Base-by-base conservation (phyloP, 2,888 invertebrate species). In the Drosophila meridionalis region DNA sequence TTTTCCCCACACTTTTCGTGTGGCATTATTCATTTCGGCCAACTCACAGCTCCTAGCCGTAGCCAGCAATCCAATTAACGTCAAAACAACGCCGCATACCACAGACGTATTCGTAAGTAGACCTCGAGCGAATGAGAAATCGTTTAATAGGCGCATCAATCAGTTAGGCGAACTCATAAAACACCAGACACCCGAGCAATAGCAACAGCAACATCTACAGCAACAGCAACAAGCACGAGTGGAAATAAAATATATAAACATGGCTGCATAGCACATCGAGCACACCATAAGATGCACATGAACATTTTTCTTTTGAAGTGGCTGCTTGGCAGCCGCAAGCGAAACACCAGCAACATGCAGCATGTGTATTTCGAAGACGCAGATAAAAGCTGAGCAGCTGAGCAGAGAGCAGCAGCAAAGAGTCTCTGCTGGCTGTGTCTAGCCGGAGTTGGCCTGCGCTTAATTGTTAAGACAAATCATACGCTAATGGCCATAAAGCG, bases 381-480 rank as follows among this genome's bases (percentile, higher is more conserved):
- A 74, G 77, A 77, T 82, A 80, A 69, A 79, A 80, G 62, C 55
- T 36, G 43, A 61, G 55, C 38, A 28, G 38, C 20, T 20, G 20
- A 20, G 20, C 20, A 20, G 20, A 20, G 20, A 20, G 20, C 47
- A 32, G 30, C 14, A 4, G 38, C 20, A 30, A n/a, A 40, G 38
- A 28, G 38, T n/a, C 58, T 55, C 28, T 30, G 47, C 36, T 48
- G 28, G 36, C 50, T 40, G 45, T 14, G 64, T 40, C 75, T 62
- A 59, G 59, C 56, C 45, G 48, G 26, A 32, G 53, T 62, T 47
- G 69, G 71, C 69, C 76, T 74, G 64, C 69, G 73, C 82, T 90
- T 87, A 87, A 90, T 87, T 90, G 89, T 90, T 87, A 90, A 87
- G 89, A 87, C 90, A 87, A 87, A 87, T 87, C 87, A 89, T 89